phyloP scores from a whole-genome alignment of 2,797 vertebrate species.

The Chelonia mydas region DNA sequence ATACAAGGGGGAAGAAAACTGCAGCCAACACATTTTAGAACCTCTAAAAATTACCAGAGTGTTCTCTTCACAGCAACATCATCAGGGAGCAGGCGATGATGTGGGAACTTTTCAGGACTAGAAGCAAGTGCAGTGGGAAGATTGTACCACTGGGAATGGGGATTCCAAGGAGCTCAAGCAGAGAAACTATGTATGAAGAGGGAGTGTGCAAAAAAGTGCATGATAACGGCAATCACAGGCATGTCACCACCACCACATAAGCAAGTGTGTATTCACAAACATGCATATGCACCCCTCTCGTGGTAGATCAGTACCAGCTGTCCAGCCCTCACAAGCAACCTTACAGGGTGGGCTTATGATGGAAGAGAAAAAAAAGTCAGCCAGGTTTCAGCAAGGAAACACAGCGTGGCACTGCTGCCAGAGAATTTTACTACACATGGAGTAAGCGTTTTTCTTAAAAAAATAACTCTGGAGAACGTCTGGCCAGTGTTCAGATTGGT shows the following conservation, averaged over 20 bases:
- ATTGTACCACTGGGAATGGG: not conserved
- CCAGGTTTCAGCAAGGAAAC: not conserved
- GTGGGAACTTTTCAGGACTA: not conserved
- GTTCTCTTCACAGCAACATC: slow-evolving; percentile 4
- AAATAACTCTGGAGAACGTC: not conserved
- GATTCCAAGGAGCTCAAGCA: not conserved
- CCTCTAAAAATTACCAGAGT: not conserved
- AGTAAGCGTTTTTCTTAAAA: not conserved
- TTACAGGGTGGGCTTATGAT: accelerated
- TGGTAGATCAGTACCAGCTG: not conserved
- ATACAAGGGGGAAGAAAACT: not conserved
- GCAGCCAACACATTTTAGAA: not conserved
- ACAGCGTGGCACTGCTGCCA: accelerated
- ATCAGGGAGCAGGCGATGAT: not conserved
- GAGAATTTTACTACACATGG: not conserved
- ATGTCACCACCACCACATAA: not conserved
- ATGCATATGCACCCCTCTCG: not conserved
- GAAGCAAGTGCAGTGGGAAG: not conserved
- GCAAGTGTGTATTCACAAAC: accelerated
- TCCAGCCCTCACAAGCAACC: not conserved
- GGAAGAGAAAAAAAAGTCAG: not conserved
- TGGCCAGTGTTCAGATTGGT: not conserved
- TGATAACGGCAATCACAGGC: accelerated
- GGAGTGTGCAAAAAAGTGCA: not conserved
- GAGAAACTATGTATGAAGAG: not conserved